A percentile compares a stretch with the other conserved stretches of the same genome.
Evolutionary conservation across 2,797 vertebrate genomes (phyloP).

Genomic region (Sparidentex hasta): DNA sequence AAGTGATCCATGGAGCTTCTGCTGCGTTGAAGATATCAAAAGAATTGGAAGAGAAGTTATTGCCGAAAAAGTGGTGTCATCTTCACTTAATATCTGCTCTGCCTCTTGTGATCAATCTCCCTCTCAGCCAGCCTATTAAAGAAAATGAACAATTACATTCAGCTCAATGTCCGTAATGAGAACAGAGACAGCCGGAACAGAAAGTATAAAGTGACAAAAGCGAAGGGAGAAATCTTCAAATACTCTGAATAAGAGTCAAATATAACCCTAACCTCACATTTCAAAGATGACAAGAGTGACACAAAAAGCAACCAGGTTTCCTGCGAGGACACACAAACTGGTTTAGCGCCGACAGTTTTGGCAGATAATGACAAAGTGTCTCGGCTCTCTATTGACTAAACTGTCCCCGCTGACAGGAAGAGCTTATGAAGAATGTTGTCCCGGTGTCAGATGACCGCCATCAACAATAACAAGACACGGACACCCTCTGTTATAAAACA

Average conservation of each 20-base stretch:
- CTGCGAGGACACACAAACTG: constrained; percentile 22
- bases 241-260: neutral
- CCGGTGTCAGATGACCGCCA: constrained; percentile 3
- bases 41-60: neutral
- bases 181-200: neutral
- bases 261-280: constrained; percentile 16
- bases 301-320: neutral
- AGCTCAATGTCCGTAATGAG: neutral
- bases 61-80: neutral
- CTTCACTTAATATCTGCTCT: neutral
- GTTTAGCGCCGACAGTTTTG: constrained; percentile 46
- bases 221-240: neutral
- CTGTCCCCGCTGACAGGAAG: constrained; percentile 35
- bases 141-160: neutral
- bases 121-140: neutral
- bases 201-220: neutral
- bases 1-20: neutral
- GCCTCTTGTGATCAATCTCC: neutral
- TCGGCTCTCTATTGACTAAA: constrained; percentile 31
- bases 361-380: constrained; percentile 61
- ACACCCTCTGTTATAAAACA: neutral
- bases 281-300: constrained; percentile 37
- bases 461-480: neutral
- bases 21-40: neutral
- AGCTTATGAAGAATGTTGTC: constrained; percentile 11